Percentiles rank a stretch among this genome's conserved stretches.
These are phyloP conservation scores for Schizopygopsis pylzovi DNA, from an alignment of 2,797 vertebrate species.

Conservation along the genomic window DNA sequence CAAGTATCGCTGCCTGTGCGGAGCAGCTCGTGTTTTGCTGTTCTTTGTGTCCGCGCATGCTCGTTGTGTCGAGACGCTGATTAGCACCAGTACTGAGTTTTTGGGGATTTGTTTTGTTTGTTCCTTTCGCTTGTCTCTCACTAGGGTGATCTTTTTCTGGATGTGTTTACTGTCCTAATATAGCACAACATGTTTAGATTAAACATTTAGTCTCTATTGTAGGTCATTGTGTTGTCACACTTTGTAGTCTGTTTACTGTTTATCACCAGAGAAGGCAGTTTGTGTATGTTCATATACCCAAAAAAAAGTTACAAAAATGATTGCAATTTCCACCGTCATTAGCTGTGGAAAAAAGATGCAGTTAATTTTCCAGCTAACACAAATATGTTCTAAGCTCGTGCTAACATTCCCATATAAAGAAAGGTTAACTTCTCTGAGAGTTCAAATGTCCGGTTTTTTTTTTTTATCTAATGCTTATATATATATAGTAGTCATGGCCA, in stretches of 20 bases:
- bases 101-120: not conserved
- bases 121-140: not conserved
- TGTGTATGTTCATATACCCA: not conserved
- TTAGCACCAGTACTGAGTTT: not conserved
- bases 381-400: not conserved
- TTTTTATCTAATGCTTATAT: no score
- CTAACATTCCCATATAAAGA: not conserved
- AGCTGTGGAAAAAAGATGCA: not conserved
- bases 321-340: not conserved
- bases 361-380: not conserved
- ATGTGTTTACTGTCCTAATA: not conserved
- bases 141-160: not conserved
- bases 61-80: not conserved
- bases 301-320: not conserved
- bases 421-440: not conserved
- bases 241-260: not conserved
- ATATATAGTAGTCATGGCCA: no score
- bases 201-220: not conserved
- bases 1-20: slow-evolving; percentile 13
- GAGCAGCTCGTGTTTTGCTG: not conserved
- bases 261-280: not conserved
- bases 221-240: not conserved
- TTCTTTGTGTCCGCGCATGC: slow-evolving; percentile 20
- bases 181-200: not conserved
- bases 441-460: not conserved